Percentiles rank a stretch among this genome's conserved stretches.
Conservation (phyloP, 1,140 invertebrate species). For the Hetaerina americana region DNA sequence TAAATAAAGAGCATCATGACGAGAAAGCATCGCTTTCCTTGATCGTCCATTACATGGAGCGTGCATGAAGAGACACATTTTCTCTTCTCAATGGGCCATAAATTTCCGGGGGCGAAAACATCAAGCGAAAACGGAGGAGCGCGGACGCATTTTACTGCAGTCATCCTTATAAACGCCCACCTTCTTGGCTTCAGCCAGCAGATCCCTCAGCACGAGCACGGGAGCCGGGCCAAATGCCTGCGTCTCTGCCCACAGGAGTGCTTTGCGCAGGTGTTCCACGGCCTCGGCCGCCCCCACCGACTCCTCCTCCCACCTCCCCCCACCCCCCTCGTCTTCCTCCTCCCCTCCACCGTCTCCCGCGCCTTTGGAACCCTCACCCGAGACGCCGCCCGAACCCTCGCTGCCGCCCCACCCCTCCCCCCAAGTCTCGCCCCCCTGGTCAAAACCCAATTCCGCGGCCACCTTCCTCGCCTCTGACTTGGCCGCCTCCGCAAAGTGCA, state of each 20-base stretch:
- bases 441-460: background rate
- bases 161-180: conserved; percentile 5
- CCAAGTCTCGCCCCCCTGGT: conserved; percentile 20
- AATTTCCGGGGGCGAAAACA: no score
- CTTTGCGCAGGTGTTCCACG: conserved; percentile 29
- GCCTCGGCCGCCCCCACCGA: conserved; percentile 24
- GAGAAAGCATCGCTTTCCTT: no score
- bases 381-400: conserved; percentile 14
- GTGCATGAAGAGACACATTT: no score
- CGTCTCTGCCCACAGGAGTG: conserved; percentile 38
- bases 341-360: conserved; percentile 2
- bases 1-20: no score
- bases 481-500: background rate
- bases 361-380: background rate
- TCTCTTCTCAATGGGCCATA: no score
- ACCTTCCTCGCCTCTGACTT: background rate
- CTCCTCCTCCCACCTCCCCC: conserved; percentile 13
- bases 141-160: background rate
- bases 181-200: conserved; percentile 27
- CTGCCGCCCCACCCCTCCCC: conserved; percentile 14
- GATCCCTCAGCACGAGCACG: conserved; percentile 33
- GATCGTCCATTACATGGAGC: no score
- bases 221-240: conserved; percentile 37
- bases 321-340: conserved; percentile 16
- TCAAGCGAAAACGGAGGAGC: background rate